Base-by-base conservation (phyloP, 2,888 invertebrate genomes). In the Anthrax anthrax region DNA sequence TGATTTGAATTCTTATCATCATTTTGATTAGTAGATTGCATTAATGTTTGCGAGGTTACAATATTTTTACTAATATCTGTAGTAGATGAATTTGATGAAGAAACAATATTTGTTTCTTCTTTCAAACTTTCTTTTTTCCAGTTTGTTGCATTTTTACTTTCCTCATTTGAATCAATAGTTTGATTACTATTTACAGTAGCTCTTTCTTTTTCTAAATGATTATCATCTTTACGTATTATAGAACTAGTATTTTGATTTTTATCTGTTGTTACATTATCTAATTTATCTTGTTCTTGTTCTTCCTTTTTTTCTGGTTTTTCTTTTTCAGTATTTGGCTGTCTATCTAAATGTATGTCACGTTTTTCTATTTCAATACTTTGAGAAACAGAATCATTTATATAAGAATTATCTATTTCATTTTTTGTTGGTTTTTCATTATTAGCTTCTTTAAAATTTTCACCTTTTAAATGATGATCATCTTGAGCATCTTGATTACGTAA, bases 401-500 rank as follows among this genome's bases (percentile, higher is more conserved):
- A 8, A 23, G 29, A 32, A 32, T 32, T 32, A 32, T 12, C 9
- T 32, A 12, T 12, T 32, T 32, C 37, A 37, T 37, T 37, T 10
- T n/a, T n/a, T n/a, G n/a, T n/a, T n/a, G n/a, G n/a, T n/a, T 41
- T 19, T 18, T 46, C 46, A 18, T 37, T 41, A 36, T 17, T 45
- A 23, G 45, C 17, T 18, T 34, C 12, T 41, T n/a, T 27, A 16
- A 17, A 41, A 16, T 17, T 41, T 41, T 27, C 14, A 27, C 16
- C 17, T 17, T 38, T 18, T 18, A 12, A 23, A 23, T 23, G 23
- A 23, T 32, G 23, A 23, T 32, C 29, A 12, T 1, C 12, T 32
- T 32, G 29, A 12, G 13, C 13, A 12, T 32, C 12, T 17, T 18
- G 32, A 42, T 18, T 17, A 32, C 8, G 32, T 10, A 34, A 29